Base-by-base conservation (phyloP, 2,113 vertebrate genomes). In the Aspidoscelis tigris region DNA sequence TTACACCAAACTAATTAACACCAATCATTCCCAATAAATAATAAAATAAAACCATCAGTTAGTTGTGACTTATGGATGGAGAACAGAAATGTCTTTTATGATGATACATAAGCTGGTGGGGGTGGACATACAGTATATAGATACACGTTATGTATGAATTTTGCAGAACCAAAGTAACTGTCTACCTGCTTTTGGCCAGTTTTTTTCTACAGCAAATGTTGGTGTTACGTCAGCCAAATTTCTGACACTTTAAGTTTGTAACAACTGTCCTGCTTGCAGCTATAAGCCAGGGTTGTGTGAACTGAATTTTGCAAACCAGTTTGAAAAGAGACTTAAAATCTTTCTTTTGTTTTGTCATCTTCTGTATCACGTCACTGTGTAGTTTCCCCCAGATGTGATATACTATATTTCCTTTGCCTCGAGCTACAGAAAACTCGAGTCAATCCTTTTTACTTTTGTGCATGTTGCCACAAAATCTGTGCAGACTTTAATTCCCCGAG, bases 361-460 rank as follows among this genome's bases (percentile, higher is more conserved):
- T n/a, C 41, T 26, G 11, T 6, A 1, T 47, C 9, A 4, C 18
- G 0, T 55, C 5, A 22, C 16, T 72, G 21, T 41, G 58, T 61
- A 61, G 58, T 61, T 61, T 61, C 14, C 4, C 58, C 58, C 58
- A 61, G 18, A 61, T 44, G 22, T 22, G 47, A 50, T 50, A 50
- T 44, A 26, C 26, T 53, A 14, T 50, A 50, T n/a, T n/a, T 1
- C 26, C 14, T 74, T 41, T 47, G 16, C 18, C n/a, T 7, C 55
- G 44, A 82, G 39, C 2, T 44, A 50, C 26, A 16, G 41, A 87
- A 55, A 53, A 20, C 74, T 85, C 68, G 71, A 75, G 79, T 88
- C 84, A 82, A 81, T 85, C 81, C 85, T 6, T 81, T 83, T 87
- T 88, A 81, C 33, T 65, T 5, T 84, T 87, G 81, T 87, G 89